Evolutionary conservation across 2,888 invertebrate species (phyloP).

Genomic region (Rhopalosiphum nymphaeae): DNA sequence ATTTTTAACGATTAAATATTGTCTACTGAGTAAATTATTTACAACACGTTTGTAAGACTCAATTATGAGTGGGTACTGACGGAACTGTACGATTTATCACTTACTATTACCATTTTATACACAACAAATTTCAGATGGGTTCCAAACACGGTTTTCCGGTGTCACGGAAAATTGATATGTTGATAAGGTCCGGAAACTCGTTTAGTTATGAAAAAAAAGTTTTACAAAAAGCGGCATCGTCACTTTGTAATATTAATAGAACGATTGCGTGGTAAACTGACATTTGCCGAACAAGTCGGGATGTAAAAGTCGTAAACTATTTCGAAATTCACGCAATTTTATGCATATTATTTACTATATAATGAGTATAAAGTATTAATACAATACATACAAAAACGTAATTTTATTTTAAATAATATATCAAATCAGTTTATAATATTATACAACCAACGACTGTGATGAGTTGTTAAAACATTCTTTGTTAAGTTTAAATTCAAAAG

Average conservation of each 20-base stretch:
- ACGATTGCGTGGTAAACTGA: slow-evolving; percentile 37
- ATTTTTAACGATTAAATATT: not conserved
- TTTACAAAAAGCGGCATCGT: slow-evolving; percentile 25
- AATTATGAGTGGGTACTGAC: slow-evolving; percentile 19
- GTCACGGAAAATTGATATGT: slow-evolving; percentile 51
- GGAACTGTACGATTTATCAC: slow-evolving; percentile 22
- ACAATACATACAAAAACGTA: not conserved
- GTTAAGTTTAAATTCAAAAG: not conserved
- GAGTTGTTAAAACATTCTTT: not conserved
- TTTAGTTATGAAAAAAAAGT: slow-evolving; percentile 19
- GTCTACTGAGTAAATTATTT: not conserved
- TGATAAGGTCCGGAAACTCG: slow-evolving; percentile 53
- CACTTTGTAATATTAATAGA: slow-evolving; percentile 42
- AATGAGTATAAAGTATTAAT: not conserved
- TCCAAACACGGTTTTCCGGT: slow-evolving; percentile 46
- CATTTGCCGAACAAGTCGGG: not conserved
- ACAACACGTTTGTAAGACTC: slow-evolving; percentile 1
- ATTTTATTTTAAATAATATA: not conserved
- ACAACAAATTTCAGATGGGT: not conserved
- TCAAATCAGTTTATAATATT: not conserved
- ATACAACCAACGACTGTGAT: not conserved
- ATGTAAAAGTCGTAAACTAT: slow-evolving; percentile 32
- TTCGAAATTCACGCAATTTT: slow-evolving; percentile 15
- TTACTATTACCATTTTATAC: not conserved
- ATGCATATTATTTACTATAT: not conserved